Evolutionary conservation across 2,113 vertebrate genomes (phyloP).

Genomic region (Myiopsitta monachus): DNA sequence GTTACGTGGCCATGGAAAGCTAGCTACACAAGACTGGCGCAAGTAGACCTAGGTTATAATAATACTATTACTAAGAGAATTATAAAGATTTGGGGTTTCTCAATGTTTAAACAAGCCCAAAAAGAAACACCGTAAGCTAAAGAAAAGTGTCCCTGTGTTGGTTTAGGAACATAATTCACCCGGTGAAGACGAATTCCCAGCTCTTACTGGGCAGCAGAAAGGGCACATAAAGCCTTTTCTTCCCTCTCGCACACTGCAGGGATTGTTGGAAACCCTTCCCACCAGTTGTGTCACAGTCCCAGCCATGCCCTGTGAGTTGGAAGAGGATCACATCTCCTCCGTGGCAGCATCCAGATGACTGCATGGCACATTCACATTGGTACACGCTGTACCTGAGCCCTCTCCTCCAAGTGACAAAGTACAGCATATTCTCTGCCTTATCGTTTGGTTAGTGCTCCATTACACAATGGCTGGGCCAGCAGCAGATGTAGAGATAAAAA

Average conservation of each 20-base stretch:
- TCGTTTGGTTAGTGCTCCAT: neutral
- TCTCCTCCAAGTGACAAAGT: neutral
- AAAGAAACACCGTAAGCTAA: neutral
- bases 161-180: neutral
- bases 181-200: neutral
- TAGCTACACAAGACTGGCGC: neutral
- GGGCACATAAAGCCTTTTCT: neutral
- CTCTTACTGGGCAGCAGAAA: neutral
- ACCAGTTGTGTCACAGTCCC: neutral
- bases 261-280: too few relatives aligned
- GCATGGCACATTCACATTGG: rapidly evolving
- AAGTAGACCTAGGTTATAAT: neutral
- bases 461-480: neutral
- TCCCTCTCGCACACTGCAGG: neutral
- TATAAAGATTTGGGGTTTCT: neutral
- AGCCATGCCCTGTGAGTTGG: rapidly evolving
- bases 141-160: neutral
- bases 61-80: neutral
- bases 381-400: neutral
- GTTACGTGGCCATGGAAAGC: neutral
- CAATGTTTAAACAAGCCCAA: neutral
- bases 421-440: neutral
- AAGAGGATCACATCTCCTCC: neutral
- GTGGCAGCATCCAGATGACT: rapidly evolving
- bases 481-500: neutral